Conservation (phyloP, 1,140 invertebrate genomes). For the Oscheius sp. region DNA sequence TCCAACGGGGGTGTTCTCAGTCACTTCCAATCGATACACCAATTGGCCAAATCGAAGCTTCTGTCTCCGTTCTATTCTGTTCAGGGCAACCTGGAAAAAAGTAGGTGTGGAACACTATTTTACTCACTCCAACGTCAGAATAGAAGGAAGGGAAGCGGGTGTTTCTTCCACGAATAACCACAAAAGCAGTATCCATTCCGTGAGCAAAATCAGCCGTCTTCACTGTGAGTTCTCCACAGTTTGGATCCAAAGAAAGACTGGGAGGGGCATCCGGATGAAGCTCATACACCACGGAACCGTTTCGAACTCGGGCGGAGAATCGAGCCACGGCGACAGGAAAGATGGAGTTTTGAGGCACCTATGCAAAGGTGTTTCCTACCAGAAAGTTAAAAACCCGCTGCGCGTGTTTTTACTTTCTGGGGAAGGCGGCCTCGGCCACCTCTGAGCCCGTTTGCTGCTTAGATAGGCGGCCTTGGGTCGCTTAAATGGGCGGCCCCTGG, state of each 20-base stretch:
- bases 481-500: too few species aligned
- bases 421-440: too few species aligned
- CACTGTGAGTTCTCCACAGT: conserved; percentile 44
- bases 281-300: conserved; percentile 36
- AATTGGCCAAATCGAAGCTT: conserved; percentile 15
- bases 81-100: conserved; percentile 25
- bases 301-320: conserved; percentile 23
- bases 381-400: too few species aligned
- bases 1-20: conserved; percentile 40
- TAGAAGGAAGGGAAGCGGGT: conserved; percentile 45
- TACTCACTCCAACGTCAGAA: conserved; percentile 46
- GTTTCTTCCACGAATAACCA: conserved; percentile 57
- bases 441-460: too few species aligned
- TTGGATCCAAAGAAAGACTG: conserved; percentile 11
- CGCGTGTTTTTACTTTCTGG: too few species aligned
- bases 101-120: conserved; percentile 18
- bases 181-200: conserved; percentile 36
- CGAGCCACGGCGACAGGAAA: conserved; percentile 28
- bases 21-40: conserved; percentile 44
- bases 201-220: conserved; percentile 32
- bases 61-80: conserved; percentile 2
- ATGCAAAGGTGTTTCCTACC: not conserved
- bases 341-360: conserved; percentile 5
- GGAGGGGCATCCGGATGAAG: conserved; percentile 25
- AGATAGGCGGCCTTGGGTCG: too few species aligned